Percentiles rank a stretch among this genome's conserved stretches.
These are phyloP conservation scores for Ceratosolen solmsi DNA, from an alignment of 1,140 invertebrate genomes.

Conservation along the genomic window DNA sequence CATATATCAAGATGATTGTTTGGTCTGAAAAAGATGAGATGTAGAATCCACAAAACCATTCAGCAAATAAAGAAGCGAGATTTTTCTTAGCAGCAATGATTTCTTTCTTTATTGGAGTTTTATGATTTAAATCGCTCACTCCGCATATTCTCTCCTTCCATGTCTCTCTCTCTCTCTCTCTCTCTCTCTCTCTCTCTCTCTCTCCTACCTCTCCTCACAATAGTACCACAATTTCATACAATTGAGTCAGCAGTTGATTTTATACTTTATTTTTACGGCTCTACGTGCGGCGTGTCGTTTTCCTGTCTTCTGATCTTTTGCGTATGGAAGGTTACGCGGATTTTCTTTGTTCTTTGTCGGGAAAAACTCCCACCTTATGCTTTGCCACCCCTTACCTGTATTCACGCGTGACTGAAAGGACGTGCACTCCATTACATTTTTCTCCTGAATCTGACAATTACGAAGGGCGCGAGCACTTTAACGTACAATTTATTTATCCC, in stretches of 20 bases:
- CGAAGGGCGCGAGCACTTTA: neutral
- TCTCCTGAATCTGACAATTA: neutral
- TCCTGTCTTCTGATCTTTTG: conserved; percentile 45
- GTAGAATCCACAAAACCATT: neutral
- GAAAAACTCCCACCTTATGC: conserved; percentile 39
- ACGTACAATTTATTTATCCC: neutral
- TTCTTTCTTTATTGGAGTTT: conserved; percentile 65
- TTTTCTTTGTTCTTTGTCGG: conserved; percentile 19
- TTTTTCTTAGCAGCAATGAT: neutral
- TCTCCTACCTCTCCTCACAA: conserved; percentile 13
- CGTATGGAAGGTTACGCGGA: conserved; percentile 37
- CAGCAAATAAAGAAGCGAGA: conserved; percentile 3
- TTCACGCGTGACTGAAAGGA: neutral
- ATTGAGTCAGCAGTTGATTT: conserved; percentile 72
- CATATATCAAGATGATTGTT: neutral
- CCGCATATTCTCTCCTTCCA: conserved; percentile 59
- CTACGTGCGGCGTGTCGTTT: conserved; percentile 56
- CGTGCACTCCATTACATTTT: neutral
- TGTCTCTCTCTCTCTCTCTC: neutral
- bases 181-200: neutral
- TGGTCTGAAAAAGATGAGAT: neutral
- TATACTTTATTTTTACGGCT: conserved; percentile 69
- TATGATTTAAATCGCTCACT: conserved; percentile 71
- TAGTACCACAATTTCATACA: conserved; percentile 28
- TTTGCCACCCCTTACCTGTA: conserved; percentile 31